phyloP scores from a whole-genome alignment of 92 coral and sea anemone genomes.

The Hydrozoanthus gracilis region DNA sequence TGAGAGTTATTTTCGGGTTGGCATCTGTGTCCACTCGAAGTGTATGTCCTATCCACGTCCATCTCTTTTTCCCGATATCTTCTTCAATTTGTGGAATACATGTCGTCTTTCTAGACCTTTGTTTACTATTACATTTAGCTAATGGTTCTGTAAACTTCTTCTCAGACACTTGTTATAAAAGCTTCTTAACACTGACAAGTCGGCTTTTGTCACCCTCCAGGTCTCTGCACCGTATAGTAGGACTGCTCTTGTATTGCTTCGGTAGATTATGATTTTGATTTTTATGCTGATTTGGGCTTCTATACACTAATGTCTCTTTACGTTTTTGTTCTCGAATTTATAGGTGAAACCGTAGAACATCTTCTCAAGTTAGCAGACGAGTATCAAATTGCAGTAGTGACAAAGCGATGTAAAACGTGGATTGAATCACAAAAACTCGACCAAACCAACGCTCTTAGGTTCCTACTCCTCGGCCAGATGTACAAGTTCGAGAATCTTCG shows the following conservation, averaged over 20 bases:
- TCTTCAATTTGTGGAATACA: neutral
- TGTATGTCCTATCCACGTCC: neutral
- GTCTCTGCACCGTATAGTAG: neutral
- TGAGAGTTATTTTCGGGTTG: neutral
- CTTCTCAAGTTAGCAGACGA: no score
- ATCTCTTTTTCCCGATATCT: neutral
- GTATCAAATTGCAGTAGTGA: no score
- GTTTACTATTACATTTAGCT: neutral
- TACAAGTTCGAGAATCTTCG: neutral
- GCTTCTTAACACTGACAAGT: neutral
- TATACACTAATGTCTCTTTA: no score
- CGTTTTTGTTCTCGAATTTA: no score
- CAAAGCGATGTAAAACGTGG: neutral
- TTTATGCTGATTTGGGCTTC: no score
- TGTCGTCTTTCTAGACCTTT: neutral
- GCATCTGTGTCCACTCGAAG: no score
- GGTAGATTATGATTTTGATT: no score
- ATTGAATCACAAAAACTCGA: neutral
- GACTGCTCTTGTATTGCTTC: no score
- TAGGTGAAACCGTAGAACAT: neutral
- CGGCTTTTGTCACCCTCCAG: neutral
- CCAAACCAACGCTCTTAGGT: neutral
- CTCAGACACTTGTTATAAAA: neutral
- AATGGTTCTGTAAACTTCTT: neutral
- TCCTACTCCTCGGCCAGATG: conserved; percentile 2